phyloP scores from a whole-genome alignment of 1,140 invertebrate genomes.

The Bombus sibiricus region DNA sequence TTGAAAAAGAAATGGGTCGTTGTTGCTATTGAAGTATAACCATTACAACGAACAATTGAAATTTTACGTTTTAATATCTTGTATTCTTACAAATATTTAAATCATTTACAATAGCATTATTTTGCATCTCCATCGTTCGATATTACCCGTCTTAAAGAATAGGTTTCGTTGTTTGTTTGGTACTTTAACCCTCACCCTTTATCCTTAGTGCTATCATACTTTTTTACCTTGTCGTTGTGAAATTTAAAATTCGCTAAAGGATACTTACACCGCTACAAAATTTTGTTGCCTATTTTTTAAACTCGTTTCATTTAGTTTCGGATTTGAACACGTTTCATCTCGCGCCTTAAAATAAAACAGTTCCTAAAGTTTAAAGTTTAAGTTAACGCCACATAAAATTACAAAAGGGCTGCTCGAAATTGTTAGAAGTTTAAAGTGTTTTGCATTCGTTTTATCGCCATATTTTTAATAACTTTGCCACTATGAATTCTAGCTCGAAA shows the following conservation, averaged over 20 bases:
- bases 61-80: background rate
- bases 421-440: background rate
- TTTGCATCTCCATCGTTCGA: background rate
- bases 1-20: background rate
- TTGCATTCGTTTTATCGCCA: background rate
- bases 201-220: background rate
- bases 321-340: background rate
- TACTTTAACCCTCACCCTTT: too few relatives aligned
- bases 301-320: background rate
- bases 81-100: background rate
- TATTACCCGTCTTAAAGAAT: background rate
- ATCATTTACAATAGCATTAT: background rate
- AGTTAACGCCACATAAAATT: background rate
- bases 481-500: background rate
- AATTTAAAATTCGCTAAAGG: background rate
- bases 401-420: background rate
- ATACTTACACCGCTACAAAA: background rate
- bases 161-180: too few relatives aligned
- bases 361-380: background rate
- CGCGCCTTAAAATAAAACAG: background rate
- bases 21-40: background rate
- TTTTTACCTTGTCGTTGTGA: too few relatives aligned
- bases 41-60: background rate
- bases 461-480: background rate
- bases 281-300: background rate